A percentile compares a stretch with the other conserved stretches of the same genome.
Conservation (phyloP, 2,797 vertebrate genomes). For the Gallirallus australis region DNA sequence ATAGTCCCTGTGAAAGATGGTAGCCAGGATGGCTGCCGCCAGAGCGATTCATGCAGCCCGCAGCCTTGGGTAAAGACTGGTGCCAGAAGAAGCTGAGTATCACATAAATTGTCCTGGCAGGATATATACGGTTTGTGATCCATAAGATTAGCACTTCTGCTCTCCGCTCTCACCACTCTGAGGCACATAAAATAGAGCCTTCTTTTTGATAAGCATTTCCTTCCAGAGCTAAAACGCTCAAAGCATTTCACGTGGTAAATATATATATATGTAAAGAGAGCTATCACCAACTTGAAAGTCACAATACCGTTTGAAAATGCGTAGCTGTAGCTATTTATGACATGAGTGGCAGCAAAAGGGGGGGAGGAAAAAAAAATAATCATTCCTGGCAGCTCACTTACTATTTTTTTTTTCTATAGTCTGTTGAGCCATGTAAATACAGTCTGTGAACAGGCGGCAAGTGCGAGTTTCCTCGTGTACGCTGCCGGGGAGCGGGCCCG, state of each 20-base stretch:
- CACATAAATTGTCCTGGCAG: not conserved
- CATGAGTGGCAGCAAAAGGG: constrained; percentile 26
- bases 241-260: constrained; percentile 31
- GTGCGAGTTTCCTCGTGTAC: not conserved
- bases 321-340: constrained; percentile 59
- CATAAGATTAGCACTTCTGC: not conserved
- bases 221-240: not conserved
- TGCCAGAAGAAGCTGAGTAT: not conserved
- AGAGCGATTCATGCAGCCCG: not conserved
- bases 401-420: not conserved
- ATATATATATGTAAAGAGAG: constrained; percentile 16
- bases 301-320: constrained; percentile 40
- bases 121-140: not conserved
- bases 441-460: not conserved
- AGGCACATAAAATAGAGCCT: not conserved
- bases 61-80: not conserved
- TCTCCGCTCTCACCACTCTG: not conserved
- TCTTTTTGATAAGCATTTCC: constrained; percentile 14
- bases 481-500: not conserved
- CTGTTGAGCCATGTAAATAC: constrained; percentile 4
- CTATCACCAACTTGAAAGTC: constrained; percentile 51
- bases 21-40: not conserved
- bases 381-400: not conserved
- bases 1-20: not conserved
- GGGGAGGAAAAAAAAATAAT: not conserved